A percentile compares a stretch with the other conserved stretches of the same genome.
Evolutionary conservation across 2,888 invertebrate genomes (phyloP).

Genomic region (Drosophila merina): DNA sequence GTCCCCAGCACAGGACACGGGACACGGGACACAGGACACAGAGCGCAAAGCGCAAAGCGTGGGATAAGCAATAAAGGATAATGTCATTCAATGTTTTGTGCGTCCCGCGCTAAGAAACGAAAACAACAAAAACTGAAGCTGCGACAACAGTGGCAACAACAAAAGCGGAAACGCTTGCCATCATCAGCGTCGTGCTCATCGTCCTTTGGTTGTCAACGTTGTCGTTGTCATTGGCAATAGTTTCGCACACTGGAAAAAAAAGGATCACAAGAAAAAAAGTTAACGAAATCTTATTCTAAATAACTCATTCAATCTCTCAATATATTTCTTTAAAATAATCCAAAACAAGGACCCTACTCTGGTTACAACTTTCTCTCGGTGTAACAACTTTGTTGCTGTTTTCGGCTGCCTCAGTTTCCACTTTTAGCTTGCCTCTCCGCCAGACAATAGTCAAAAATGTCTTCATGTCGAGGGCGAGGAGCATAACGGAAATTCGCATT

Average conservation of each 20-base stretch:
- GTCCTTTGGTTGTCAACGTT: constrained; percentile 36
- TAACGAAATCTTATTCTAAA: too few relatives aligned
- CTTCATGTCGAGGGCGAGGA: constrained; percentile 75
- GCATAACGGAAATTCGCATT: constrained; percentile 80
- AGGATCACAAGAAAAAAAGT: neutral
- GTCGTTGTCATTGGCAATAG: constrained; percentile 76
- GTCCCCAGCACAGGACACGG: constrained; percentile 19
- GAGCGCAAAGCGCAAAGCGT: constrained; percentile 54
- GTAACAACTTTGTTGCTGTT: constrained; percentile 69
- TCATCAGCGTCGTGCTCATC: constrained; percentile 68
- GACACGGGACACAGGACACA: constrained; percentile 12
- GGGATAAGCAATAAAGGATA: constrained; percentile 82
- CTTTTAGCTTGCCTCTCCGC: constrained; percentile 42
- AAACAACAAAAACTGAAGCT: constrained; percentile 33
- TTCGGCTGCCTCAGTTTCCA: constrained; percentile 54
- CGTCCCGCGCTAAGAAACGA: constrained; percentile 58
- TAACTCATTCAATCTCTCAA: neutral
- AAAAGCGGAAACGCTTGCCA: constrained; percentile 72
- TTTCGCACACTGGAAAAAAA: constrained; percentile 45
- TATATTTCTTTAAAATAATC: too few relatives aligned
- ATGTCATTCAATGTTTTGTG: constrained; percentile 81
- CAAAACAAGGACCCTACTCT: too few relatives aligned
- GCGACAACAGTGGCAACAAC: constrained; percentile 42
- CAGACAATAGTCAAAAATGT: constrained; percentile 77
- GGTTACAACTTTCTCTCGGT: neutral